Evolutionary conservation across 2,888 invertebrate genomes (phyloP), one percentile per base, ranked within the genome.

Genomic region (Dicycla oo): DNA sequence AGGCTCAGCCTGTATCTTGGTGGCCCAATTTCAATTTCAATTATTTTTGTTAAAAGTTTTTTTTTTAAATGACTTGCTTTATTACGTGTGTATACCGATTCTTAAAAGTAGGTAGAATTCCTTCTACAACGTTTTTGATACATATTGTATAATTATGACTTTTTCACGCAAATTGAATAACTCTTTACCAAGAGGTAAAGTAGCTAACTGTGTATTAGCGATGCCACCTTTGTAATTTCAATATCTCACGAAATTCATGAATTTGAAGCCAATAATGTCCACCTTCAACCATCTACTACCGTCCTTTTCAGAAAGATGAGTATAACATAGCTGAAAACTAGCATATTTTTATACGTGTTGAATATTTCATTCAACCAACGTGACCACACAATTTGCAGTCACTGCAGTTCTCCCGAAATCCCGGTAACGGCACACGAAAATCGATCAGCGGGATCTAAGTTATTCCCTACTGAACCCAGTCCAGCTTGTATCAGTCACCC

Each of bases 371-470:
- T 57, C 71, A 30, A 38, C 1, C 30, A 71, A 75, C 40, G 23
- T 30, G 61, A 65, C 63, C 53, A 13, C 26, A 40, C 45, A 61
- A 68, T 68, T 73, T 73, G 47, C 61, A 69, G 64, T 76, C 64
- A 57, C 20, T 80, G 79, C 80, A 72, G 11, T 67, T 57, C 43
- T 26, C 34, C 51, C 51, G 7, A 80, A 80, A 72, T 75, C 62
- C 34, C 53, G 38, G 62, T 20, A 76, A 67, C 61, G 23, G 26
- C 18, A 20, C 23, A 57, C 63, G 67, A 57, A 67, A 77, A 77
- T 67, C 78, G 80, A 77, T 77, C 65, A 77, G 47, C 45, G 23
- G n/a, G 23, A 57, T 73, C 54, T 47, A 73, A 69, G 62, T 66
- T 80, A 69, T 77, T 73, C 30, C 51, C 47, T 20, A 20, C 49